These are phyloP conservation scores for Acheta domesticus DNA, from an alignment of 2,888 invertebrate genomes.

Conservation along the genomic window DNA sequence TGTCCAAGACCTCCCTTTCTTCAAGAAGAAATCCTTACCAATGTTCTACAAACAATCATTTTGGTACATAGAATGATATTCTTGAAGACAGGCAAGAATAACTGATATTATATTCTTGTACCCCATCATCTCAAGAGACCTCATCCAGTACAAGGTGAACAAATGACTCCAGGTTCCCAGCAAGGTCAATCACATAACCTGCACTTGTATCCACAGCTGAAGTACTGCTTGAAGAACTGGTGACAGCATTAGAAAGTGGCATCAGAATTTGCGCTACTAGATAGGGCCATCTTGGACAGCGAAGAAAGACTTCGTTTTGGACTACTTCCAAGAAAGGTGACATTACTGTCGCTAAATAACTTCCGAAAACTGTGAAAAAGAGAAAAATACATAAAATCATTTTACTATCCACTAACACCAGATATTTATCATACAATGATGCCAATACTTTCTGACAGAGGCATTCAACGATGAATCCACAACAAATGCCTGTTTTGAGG, in stretches of 20 bases:
- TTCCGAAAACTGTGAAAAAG: slow-evolving; percentile 71
- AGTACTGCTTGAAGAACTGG: neutral
- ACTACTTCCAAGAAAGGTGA: slow-evolving; percentile 59
- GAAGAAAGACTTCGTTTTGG: slow-evolving; percentile 77
- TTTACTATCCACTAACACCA: neutral
- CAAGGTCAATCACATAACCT: slow-evolving; percentile 25
- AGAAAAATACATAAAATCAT: neutral
- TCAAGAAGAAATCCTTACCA: no score
- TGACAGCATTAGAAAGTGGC: slow-evolving; percentile 33
- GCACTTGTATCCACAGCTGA: slow-evolving; percentile 3
- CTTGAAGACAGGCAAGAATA: no score
- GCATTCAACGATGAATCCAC: no score
- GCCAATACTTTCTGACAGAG: neutral
- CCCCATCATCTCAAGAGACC: no score
- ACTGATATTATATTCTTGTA: no score
- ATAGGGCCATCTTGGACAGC: slow-evolving; percentile 70
- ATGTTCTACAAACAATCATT: no score
- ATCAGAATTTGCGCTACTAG: slow-evolving; percentile 38
- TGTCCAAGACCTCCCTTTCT: no score
- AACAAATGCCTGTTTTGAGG: no score
- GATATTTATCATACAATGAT: neutral
- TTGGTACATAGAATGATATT: no score
- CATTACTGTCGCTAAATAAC: slow-evolving; percentile 77
- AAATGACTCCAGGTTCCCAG: slow-evolving; percentile 27
- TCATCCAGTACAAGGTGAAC: neutral